Evolutionary conservation across 2,797 vertebrate genomes (phyloP).

Genomic region (Melanotaenia pygmaea): DNA sequence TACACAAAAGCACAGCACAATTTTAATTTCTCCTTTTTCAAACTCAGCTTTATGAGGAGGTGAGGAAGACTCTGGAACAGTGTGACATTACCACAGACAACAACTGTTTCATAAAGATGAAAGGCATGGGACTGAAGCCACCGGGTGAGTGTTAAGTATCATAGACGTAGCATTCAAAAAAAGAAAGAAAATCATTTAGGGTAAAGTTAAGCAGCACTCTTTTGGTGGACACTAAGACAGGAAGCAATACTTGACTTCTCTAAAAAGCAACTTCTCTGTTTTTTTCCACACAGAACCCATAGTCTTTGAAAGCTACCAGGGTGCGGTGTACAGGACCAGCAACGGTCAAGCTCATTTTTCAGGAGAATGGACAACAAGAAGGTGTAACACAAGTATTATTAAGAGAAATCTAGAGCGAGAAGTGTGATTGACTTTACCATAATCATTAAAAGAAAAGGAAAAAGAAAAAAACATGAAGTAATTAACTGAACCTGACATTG

Average conservation of each 20-base stretch:
- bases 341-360: constrained; percentile 66
- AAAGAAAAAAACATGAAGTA: neutral
- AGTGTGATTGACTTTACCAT: neutral
- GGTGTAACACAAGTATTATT: constrained; percentile 65
- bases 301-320: constrained; percentile 85
- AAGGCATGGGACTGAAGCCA: constrained; percentile 84
- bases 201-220: neutral
- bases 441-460: neutral
- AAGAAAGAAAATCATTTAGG: neutral
- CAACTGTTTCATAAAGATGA: constrained; percentile 87
- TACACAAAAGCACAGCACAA: neutral
- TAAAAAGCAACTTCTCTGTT: constrained; percentile 16
- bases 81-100: constrained; percentile 87
- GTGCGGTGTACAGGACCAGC: constrained; percentile 34
- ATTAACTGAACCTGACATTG: neutral
- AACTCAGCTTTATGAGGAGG: constrained; percentile 88
- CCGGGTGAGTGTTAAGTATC: constrained; percentile 82
- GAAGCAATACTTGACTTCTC: constrained; percentile 13
- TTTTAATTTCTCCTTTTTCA: constrained; percentile 19
- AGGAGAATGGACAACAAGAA: constrained; percentile 75
- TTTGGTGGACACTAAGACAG: neutral
- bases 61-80: constrained; percentile 86
- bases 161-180: neutral
- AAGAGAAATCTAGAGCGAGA: constrained; percentile 5
- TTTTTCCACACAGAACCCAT: constrained; percentile 80